These are phyloP conservation scores for Tapirus indicus DNA, from an alignment of 2,797 vertebrate species.

Conservation along the genomic window DNA sequence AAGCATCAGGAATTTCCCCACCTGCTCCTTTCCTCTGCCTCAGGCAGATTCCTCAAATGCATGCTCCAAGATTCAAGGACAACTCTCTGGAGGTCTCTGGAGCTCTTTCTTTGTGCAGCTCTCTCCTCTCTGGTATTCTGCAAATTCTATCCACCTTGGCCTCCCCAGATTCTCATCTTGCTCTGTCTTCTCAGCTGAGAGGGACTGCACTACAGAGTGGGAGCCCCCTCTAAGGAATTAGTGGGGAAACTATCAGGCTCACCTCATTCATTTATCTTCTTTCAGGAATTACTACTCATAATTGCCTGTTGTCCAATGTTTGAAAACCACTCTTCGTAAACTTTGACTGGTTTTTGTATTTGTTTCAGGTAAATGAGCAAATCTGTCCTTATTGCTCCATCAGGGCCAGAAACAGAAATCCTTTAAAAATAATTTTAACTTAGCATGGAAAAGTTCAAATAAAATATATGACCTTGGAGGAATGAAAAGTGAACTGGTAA, in stretches of 20 bases:
- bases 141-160: neutral
- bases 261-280: neutral
- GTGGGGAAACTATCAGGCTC: neutral
- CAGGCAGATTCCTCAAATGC: neutral
- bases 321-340: neutral
- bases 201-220: neutral
- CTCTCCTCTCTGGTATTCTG: neutral
- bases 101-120: neutral
- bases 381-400: neutral
- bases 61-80: neutral
- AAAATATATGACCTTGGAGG: neutral
- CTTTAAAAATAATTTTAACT: slow-evolving; percentile 12
- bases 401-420: neutral
- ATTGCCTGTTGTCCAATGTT: neutral
- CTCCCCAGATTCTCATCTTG: neutral
- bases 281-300: neutral
- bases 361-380: neutral
- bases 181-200: neutral
- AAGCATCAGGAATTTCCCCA: neutral
- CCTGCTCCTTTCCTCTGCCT: neutral
- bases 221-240: neutral
- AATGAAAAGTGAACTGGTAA: neutral
- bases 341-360: neutral
- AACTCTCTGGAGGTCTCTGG: neutral
- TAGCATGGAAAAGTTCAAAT: neutral